Evolutionary conservation across 2,113 vertebrate species (phyloP).

Genomic region (Rhegmatorhina hoffmannsi): DNA sequence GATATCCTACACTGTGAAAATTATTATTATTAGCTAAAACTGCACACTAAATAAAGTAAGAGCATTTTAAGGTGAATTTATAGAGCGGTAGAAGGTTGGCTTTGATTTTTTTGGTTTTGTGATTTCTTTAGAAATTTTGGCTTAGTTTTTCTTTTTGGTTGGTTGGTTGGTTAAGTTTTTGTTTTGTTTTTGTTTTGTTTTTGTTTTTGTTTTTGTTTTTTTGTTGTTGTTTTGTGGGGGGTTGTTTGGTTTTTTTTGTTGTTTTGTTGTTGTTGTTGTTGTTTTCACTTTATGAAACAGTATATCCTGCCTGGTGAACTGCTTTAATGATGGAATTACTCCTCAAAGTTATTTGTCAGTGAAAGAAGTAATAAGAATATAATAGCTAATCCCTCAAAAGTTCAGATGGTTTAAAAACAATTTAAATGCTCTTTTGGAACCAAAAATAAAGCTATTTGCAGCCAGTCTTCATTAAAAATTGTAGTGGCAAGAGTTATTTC

Average conservation of each 20-base stretch:
- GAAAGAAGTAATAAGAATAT: constrained; percentile 34
- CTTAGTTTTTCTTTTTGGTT: background rate
- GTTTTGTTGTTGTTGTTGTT: background rate
- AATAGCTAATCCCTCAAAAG: constrained; percentile 48
- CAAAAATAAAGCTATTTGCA: constrained; percentile 30
- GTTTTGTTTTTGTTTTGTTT: background rate
- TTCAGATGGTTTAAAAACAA: constrained; percentile 25
- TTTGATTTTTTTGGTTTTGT: background rate
- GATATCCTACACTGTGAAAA: background rate
- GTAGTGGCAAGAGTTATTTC: constrained; percentile 28
- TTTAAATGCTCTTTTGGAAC: constrained; percentile 15
- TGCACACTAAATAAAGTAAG: background rate
- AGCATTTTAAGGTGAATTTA: background rate
- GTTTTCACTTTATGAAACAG: background rate
- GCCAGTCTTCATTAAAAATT: constrained; percentile 52
- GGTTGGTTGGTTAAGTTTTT: background rate
- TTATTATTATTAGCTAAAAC: background rate
- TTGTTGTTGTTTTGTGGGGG: background rate
- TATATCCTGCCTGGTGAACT: background rate
- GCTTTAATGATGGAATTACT: background rate
- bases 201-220: no score
- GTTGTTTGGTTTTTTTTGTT: no score
- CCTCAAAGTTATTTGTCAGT: constrained; percentile 17
- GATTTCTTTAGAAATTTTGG: background rate
- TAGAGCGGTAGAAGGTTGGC: background rate